These are phyloP conservation scores for Cyanocitta stelleri DNA, from an alignment of 2,113 vertebrate species.

Conservation along the genomic window DNA sequence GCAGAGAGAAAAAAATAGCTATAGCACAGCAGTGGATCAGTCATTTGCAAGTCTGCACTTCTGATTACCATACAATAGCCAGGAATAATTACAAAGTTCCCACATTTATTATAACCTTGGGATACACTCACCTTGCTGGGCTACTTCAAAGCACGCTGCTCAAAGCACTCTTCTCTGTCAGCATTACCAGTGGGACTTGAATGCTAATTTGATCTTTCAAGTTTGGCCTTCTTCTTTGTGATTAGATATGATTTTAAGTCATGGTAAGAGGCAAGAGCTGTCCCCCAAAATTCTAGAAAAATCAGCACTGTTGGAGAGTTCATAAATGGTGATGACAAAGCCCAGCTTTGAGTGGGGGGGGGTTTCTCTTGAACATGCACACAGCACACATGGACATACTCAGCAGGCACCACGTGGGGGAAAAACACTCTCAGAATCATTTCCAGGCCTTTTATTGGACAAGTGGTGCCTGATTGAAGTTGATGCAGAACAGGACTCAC, in stretches of 20 bases:
- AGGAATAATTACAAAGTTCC: not conserved
- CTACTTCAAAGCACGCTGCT: not conserved
- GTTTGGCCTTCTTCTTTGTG: not conserved
- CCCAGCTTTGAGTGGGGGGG: not conserved
- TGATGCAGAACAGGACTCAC: not conserved
- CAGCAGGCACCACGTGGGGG: not conserved
- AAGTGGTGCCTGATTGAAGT: not conserved
- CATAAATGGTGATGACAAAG: not conserved
- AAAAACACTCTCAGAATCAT: not conserved
- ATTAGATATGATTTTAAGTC: not conserved
- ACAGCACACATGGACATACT: accelerated
- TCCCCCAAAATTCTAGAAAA: not conserved
- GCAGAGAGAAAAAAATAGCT: not conserved
- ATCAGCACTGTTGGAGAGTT: not conserved
- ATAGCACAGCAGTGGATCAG: not conserved
- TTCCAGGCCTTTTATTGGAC: not conserved
- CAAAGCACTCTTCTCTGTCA: not conserved
- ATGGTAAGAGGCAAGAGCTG: not conserved
- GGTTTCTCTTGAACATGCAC: not conserved
- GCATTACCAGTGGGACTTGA: not conserved
- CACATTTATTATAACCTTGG: not conserved
- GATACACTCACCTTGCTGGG: not conserved
- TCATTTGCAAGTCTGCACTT: not conserved
- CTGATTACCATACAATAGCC: not conserved
- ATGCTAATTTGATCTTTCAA: not conserved